Percentiles rank a stretch among this genome's conserved stretches.
These are phyloP conservation scores for Chalcosyrphus nemorum DNA, from an alignment of 2,888 invertebrate genomes.

Conservation along the genomic window DNA sequence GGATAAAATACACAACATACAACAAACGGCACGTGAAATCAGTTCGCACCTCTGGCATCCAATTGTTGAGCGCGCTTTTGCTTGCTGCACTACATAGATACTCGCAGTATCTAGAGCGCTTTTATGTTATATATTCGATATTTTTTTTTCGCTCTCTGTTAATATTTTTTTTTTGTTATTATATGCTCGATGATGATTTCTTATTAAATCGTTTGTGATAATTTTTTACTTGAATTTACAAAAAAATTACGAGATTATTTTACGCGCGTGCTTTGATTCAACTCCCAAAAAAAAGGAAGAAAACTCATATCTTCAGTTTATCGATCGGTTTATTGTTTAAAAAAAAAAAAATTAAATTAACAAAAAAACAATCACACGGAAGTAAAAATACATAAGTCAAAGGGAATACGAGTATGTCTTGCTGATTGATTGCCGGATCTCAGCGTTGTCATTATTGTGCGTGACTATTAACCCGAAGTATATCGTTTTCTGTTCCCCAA, in stretches of 20 bases:
- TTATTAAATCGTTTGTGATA: slow-evolving; percentile 33
- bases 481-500: too few species aligned
- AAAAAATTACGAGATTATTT: slow-evolving; percentile 33
- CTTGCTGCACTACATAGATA: slow-evolving; percentile 9
- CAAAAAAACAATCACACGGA: slow-evolving; percentile 12
- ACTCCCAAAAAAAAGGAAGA: not conserved
- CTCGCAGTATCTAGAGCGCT: slow-evolving; percentile 19
- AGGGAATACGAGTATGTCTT: slow-evolving; percentile 6
- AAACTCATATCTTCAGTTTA: slow-evolving; percentile 17
- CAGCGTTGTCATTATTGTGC: slow-evolving; percentile 16
- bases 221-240: slow-evolving; percentile 34
- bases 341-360: not conserved
- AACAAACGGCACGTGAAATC: slow-evolving; percentile 48
- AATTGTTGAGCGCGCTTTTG: slow-evolving; percentile 26
- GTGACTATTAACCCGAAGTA: slow-evolving; percentile 11
- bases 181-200: slow-evolving; percentile 29
- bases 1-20: slow-evolving; percentile 45
- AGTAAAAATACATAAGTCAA: slow-evolving; percentile 1
- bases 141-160: not conserved
- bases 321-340: slow-evolving; percentile 4
- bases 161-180: slow-evolving; percentile 4
- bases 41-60: slow-evolving; percentile 56
- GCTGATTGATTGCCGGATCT: slow-evolving; percentile 30
- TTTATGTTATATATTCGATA: not conserved
- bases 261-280: slow-evolving; percentile 30